phyloP scores from a whole-genome alignment of 2,888 invertebrate genomes.

The Spodoptera littoralis region DNA sequence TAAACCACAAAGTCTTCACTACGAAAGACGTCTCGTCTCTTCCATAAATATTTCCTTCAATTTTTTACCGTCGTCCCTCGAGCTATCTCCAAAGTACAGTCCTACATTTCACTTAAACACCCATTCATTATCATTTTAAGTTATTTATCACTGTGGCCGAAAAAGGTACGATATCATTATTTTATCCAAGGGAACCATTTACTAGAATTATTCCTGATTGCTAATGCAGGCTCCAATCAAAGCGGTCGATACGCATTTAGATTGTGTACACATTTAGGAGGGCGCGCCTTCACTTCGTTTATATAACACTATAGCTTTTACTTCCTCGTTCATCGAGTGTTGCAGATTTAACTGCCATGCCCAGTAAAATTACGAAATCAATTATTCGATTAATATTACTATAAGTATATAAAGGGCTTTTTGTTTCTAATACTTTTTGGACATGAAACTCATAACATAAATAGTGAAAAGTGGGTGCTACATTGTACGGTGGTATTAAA shows the following conservation, averaged over 20 bases:
- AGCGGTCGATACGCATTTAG: constrained; percentile 29
- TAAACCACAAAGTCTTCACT: too few species aligned
- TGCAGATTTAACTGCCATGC: too few species aligned
- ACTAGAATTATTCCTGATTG: constrained; percentile 35
- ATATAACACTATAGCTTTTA: too few species aligned
- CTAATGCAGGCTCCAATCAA: constrained; percentile 36
- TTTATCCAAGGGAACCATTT: constrained; percentile 25
- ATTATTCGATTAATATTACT: too few species aligned
- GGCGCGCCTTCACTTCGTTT: background rate
- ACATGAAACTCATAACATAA: too few species aligned
- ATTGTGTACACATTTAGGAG: constrained; percentile 30
- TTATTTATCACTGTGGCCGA: constrained; percentile 33
- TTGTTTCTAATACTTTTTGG: too few species aligned
- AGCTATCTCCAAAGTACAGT: constrained; percentile 3
- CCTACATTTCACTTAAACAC: constrained; percentile 25
- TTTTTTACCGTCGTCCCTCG: background rate
- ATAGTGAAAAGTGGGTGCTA: too few species aligned
- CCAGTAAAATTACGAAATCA: too few species aligned
- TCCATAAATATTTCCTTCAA: background rate
- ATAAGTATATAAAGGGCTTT: too few species aligned
- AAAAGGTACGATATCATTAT: constrained; percentile 31
- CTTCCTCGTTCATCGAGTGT: too few species aligned
- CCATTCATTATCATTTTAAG: constrained; percentile 44
- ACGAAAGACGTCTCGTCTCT: too few species aligned
- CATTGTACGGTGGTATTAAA: too few species aligned